phyloP scores from a whole-genome alignment of 2,113 vertebrate genomes.

The Heteronetta atricapilla region DNA sequence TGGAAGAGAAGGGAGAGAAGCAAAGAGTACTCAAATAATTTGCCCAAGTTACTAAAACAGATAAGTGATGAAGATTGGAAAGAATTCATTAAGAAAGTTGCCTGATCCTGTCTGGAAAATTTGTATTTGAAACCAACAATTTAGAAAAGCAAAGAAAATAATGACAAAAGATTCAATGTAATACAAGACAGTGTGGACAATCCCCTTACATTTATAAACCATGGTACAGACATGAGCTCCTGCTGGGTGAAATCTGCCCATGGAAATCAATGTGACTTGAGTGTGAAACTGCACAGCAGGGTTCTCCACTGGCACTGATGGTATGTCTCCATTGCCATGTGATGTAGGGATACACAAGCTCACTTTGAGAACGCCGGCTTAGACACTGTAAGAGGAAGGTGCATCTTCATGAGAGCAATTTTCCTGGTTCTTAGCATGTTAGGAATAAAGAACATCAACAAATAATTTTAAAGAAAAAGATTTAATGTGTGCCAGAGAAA shows the following conservation, averaged over 20 bases:
- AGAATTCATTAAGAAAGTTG: neutral
- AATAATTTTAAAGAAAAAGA: neutral
- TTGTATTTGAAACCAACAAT: accelerated
- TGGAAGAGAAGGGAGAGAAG: neutral
- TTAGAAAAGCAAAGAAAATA: neutral
- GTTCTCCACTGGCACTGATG: neutral
- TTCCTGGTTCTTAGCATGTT: neutral
- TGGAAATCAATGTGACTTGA: constrained; percentile 40
- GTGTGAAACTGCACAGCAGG: constrained; percentile 53
- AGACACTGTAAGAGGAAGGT: neutral
- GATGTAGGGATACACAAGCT: neutral
- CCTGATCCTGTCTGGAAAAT: neutral
- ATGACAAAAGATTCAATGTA: neutral
- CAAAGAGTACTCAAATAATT: neutral
- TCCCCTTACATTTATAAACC: neutral
- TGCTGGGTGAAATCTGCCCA: constrained; percentile 44
- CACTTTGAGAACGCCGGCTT: neutral
- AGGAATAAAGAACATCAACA: neutral
- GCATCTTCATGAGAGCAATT: neutral
- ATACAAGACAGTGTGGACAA: accelerated
- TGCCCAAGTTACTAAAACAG: neutral
- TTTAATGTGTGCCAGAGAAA: accelerated
- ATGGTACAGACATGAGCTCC: neutral
- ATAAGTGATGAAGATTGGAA: neutral
- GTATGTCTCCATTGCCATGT: neutral